Evolutionary conservation across 1,140 invertebrate genomes (phyloP).

Genomic region (Vanessa atalanta): DNA sequence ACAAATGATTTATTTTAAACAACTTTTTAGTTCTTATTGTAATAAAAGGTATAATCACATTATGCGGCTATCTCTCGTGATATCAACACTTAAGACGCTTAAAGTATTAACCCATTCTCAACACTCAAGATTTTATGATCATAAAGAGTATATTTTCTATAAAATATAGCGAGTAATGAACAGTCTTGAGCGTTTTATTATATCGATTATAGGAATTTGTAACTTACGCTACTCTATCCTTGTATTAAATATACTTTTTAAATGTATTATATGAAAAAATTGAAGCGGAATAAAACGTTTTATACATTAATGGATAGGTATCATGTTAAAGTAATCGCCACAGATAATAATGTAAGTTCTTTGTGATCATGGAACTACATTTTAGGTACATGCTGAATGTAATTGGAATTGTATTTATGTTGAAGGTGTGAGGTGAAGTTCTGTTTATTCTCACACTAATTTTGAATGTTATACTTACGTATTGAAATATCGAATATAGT

Average conservation of each 20-base stretch:
- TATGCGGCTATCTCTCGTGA: conserved; percentile 10
- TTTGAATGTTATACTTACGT: too few species aligned
- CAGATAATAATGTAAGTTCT: background rate
- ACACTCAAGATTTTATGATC: conserved; percentile 18
- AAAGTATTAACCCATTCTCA: conserved; percentile 8
- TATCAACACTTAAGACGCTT: conserved; percentile 20
- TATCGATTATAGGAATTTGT: conserved; percentile 8
- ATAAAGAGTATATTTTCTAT: conserved; percentile 17
- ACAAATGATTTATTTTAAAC: background rate
- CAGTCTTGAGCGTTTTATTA: conserved; percentile 3
- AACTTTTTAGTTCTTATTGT: background rate
- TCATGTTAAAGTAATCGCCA: conserved; percentile 2
- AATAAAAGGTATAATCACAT: conserved; percentile 17
- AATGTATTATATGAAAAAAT: background rate
- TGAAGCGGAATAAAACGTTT: too few species aligned
- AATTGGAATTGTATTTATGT: too few species aligned
- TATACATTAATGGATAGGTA: too few species aligned
- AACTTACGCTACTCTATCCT: background rate
- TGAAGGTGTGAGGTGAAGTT: too few species aligned
- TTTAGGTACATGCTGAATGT: background rate
- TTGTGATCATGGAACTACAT: conserved; percentile 7
- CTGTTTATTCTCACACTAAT: too few species aligned
- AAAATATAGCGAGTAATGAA: conserved; percentile 21
- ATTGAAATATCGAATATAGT: too few species aligned
- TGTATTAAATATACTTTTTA: background rate